Conservation (phyloP, 2,888 invertebrate genomes). For the Sclerodermus sp. region DNA sequence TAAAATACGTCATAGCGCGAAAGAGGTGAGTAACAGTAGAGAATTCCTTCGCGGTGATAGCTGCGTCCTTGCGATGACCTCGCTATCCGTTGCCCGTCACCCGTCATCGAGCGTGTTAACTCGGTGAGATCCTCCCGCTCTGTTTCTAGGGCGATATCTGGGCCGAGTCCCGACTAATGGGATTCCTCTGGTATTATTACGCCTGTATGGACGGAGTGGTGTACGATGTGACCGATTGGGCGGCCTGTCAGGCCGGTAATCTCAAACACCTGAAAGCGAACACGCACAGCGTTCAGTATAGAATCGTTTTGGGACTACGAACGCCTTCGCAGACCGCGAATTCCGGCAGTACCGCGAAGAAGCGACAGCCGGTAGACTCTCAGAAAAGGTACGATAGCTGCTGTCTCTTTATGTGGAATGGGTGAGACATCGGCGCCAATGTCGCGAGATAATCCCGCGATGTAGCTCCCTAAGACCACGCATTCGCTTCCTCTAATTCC, state of each 20-base stretch:
- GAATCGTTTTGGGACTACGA: conserved; percentile 77
- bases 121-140: background rate
- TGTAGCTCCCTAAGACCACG: too few relatives aligned
- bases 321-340: conserved; percentile 53
- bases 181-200: conserved; percentile 91
- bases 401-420: too few relatives aligned
- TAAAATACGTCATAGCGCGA: conserved; percentile 86
- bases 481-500: too few relatives aligned
- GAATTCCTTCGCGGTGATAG: too few relatives aligned
- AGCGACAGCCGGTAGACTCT: conserved; percentile 48
- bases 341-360: conserved; percentile 42
- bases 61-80: too few relatives aligned
- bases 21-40: conserved; percentile 65
- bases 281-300: conserved; percentile 87
- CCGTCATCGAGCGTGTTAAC: too few relatives aligned
- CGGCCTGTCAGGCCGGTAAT: conserved; percentile 84
- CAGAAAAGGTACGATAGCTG: conserved; percentile 53
- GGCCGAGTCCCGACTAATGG: conserved; percentile 90
- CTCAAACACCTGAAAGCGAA: conserved; percentile 84
- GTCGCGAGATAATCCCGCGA: too few relatives aligned
- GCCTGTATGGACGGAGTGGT: conserved; percentile 96
- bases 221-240: conserved; percentile 97
- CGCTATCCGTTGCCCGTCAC: too few relatives aligned
- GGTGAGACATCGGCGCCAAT: too few relatives aligned
- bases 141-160: conserved; percentile 83